These are phyloP conservation scores for Cistogaster globosa DNA, from an alignment of 2,888 invertebrate genomes.

Conservation along the genomic window DNA sequence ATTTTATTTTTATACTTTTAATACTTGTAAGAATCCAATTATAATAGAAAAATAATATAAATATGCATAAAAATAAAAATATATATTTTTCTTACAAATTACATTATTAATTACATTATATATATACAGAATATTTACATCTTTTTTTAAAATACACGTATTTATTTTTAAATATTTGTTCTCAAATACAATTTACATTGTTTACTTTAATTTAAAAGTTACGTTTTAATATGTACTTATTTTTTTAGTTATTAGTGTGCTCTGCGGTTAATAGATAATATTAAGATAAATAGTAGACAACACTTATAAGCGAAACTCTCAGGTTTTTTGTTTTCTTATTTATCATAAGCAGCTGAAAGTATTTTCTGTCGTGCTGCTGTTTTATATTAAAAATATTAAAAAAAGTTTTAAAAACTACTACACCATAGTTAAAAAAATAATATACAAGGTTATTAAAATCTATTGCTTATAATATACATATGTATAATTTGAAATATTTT, in stretches of 20 bases:
- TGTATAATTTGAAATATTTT: not conserved
- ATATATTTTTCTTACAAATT: too few relatives aligned
- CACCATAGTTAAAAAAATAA: not conserved
- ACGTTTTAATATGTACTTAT: too few relatives aligned
- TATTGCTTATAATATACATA: not conserved
- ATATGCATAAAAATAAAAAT: too few relatives aligned
- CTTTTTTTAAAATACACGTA: too few relatives aligned
- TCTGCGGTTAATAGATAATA: too few relatives aligned
- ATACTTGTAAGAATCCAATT: too few relatives aligned
- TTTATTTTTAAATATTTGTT: too few relatives aligned
- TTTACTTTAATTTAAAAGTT: not conserved
- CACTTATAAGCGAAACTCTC: not conserved
- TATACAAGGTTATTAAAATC: not conserved
- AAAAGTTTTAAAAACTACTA: not conserved
- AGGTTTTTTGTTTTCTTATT: not conserved
- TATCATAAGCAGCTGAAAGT: conserved; percentile 3
- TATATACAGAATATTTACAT: too few relatives aligned
- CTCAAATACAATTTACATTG: not conserved
- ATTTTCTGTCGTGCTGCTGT: not conserved
- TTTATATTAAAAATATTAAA: not conserved
- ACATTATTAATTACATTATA: too few relatives aligned
- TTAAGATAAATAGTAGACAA: conserved; percentile 6
- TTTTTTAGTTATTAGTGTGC: too few relatives aligned
- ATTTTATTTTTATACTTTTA: too few relatives aligned
- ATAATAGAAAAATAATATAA: too few relatives aligned